phyloP scores from a whole-genome alignment of 2,113 vertebrate species.

The Hippotragus niger region DNA sequence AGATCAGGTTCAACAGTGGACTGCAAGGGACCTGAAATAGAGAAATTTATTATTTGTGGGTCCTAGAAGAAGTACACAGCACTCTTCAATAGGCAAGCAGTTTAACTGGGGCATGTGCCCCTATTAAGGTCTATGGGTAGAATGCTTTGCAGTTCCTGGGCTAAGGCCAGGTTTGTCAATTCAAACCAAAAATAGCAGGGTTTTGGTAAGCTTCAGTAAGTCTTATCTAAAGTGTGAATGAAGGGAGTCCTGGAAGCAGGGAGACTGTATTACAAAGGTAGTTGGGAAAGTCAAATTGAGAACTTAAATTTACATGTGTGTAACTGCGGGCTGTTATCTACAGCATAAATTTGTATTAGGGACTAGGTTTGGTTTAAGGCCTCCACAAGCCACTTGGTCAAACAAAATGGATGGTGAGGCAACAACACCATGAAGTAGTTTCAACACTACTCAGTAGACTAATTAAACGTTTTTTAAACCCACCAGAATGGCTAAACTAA shows the following conservation, averaged over 20 bases:
- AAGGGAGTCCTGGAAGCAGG: neutral
- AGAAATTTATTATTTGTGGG: neutral
- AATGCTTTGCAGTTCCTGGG: neutral
- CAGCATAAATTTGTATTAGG: neutral
- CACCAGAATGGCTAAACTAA: neutral
- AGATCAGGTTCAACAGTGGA: neutral
- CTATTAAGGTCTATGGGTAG: neutral
- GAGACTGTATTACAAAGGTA: neutral
- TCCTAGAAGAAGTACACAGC: neutral
- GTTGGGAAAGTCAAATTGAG: neutral
- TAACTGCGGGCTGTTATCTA: neutral
- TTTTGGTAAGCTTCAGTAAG: neutral
- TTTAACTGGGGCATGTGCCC: neutral
- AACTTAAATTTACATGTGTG: neutral
- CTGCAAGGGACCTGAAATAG: neutral
- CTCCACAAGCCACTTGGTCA: neutral
- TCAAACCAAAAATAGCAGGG: neutral
- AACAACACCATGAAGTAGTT: neutral
- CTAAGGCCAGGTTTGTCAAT: neutral
- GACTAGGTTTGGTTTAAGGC: neutral
- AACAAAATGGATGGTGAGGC: neutral
- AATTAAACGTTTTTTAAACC: neutral
- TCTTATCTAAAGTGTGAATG: neutral
- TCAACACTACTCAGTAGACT: neutral
- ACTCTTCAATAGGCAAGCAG: neutral